These are phyloP conservation scores for Bubalus kerabau DNA, from an alignment of 2,113 vertebrate species.

Conservation along the genomic window DNA sequence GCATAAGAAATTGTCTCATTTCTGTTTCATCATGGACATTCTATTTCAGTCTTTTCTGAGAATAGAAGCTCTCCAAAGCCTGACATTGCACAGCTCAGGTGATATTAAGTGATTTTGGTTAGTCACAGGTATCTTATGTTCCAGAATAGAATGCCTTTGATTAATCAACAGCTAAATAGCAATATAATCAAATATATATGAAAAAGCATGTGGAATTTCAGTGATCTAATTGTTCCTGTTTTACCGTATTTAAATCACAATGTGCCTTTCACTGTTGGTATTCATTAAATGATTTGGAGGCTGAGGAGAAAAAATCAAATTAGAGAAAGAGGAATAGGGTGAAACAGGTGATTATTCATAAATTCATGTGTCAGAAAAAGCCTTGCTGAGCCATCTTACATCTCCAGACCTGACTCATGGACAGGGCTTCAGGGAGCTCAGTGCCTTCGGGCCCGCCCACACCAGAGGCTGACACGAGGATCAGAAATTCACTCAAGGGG, in stretches of 20 bases:
- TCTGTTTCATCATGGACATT: background rate
- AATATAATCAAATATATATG: background rate
- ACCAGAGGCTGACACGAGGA: background rate
- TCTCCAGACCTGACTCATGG: background rate
- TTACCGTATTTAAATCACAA: background rate
- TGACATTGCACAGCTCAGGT: background rate
- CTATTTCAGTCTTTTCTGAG: background rate
- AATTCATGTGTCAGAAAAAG: background rate
- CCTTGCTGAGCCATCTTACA: background rate
- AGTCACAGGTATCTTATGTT: background rate
- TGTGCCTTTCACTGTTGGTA: background rate
- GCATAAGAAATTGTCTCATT: background rate
- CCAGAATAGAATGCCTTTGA: background rate
- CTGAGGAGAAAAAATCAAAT: background rate
- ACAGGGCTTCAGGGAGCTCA: background rate
- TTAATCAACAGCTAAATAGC: background rate
- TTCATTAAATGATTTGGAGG: background rate
- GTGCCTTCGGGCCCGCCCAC: background rate
- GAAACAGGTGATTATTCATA: background rate
- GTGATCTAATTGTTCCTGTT: background rate
- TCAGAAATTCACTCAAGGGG: background rate
- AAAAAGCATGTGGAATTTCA: background rate
- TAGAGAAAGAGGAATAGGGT: background rate
- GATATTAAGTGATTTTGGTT: background rate
- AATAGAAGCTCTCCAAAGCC: background rate